Conservation (phyloP, 2,113 vertebrate genomes). For the Scomber scombrus region DNA sequence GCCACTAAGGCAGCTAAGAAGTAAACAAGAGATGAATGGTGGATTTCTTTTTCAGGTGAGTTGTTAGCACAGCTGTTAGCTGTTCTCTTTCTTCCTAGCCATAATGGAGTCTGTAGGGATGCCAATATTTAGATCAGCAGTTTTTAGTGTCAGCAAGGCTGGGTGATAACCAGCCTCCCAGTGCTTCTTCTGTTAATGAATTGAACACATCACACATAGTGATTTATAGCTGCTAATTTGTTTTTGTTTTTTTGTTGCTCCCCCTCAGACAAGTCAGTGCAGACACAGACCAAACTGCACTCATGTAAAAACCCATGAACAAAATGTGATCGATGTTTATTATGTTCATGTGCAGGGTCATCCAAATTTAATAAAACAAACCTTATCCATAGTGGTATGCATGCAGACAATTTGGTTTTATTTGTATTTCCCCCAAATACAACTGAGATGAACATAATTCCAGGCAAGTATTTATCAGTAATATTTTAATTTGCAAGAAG, state of each 20-base stretch:
- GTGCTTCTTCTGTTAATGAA: slow-evolving; percentile 32
- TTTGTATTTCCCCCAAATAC: too few relatives aligned
- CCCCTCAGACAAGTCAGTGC: background rate
- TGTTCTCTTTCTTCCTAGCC: background rate
- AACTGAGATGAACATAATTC: too few relatives aligned
- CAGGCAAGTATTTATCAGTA: too few relatives aligned
- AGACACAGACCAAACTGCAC: background rate
- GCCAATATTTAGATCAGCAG: slow-evolving; percentile 12
- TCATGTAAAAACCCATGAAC: background rate
- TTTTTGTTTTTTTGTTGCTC: slow-evolving; percentile 10
- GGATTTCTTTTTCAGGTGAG: slow-evolving; percentile 22
- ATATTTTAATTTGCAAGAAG: too few relatives aligned
- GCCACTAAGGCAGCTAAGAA: slow-evolving; percentile 11
- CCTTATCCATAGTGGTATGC: too few relatives aligned
- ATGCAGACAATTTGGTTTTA: background rate
- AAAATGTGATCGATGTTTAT: slow-evolving; percentile 19
- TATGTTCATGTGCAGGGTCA: background rate
- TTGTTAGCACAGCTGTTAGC: too few relatives aligned
- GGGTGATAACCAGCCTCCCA: slow-evolving; percentile 2
- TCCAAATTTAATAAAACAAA: background rate
- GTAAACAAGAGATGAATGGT: slow-evolving; percentile 37
- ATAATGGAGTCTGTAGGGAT: background rate
- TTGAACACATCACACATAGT: slow-evolving; percentile 10
- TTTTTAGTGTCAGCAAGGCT: slow-evolving; percentile 3
- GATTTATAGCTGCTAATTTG: slow-evolving; percentile 44